phyloP scores from a whole-genome alignment of 2,113 vertebrate species.

The Bagarius yarrelli region DNA sequence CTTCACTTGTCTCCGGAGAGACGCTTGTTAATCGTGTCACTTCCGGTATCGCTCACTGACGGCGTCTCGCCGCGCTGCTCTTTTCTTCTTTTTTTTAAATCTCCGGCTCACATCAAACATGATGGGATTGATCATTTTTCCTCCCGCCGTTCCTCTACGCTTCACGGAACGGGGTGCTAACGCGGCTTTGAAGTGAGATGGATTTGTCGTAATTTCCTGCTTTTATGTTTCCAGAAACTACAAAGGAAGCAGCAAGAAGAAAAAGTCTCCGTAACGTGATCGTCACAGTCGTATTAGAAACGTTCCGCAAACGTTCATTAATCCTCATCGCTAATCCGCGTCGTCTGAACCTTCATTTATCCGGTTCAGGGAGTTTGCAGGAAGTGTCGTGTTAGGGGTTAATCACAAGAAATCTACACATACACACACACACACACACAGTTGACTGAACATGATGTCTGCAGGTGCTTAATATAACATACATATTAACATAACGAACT shows the following conservation, averaged over 20 bases:
- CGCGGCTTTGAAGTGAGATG: conserved; percentile 50
- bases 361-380: neutral
- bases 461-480: neutral
- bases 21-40: conserved; percentile 18
- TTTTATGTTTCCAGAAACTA: conserved; percentile 44
- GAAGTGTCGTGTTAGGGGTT: conserved; percentile 20
- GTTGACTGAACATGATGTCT: conserved; percentile 30
- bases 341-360: neutral
- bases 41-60: conserved; percentile 21
- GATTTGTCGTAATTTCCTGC: conserved; percentile 47
- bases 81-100: conserved; percentile 1
- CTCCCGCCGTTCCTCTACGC: conserved; percentile 1
- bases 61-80: neutral
- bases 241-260: conserved; percentile 27
- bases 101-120: conserved; percentile 46
- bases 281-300: conserved; percentile 28
- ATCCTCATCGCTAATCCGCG: neutral
- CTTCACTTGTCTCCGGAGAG: neutral
- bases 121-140: conserved; percentile 47
- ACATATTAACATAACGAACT: neutral
- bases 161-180: conserved; percentile 32
- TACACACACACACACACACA: neutral
- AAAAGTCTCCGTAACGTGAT: neutral
- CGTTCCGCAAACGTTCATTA: conserved; percentile 25
- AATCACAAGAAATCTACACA: conserved; percentile 8